Evolutionary conservation across 2,888 invertebrate genomes (phyloP).

Genomic region (Eupithecia insigniata): DNA sequence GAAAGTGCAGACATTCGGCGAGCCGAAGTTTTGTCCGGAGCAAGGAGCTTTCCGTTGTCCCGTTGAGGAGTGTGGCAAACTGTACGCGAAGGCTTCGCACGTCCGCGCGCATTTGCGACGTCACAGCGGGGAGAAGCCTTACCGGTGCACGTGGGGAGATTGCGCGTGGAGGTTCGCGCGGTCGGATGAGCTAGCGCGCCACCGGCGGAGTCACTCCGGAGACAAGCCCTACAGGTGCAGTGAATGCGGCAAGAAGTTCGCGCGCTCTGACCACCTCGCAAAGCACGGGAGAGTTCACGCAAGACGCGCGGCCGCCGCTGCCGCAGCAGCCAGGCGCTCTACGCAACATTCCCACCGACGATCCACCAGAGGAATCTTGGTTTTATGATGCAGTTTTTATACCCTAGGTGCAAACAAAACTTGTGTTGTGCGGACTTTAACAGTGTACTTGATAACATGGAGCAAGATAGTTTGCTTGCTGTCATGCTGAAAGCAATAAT

Average conservation of each 20-base stretch:
- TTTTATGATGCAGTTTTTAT: constrained; percentile 54
- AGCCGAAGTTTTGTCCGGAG: constrained; percentile 74
- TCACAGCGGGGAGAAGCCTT: constrained; percentile 92
- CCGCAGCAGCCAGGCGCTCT: constrained; percentile 54
- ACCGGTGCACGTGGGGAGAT: constrained; percentile 89
- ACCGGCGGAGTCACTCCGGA: constrained; percentile 97
- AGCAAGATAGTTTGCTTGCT: not conserved
- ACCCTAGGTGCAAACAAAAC: constrained; percentile 10
- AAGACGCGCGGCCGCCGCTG: constrained; percentile 79
- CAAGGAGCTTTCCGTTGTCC: constrained; percentile 87
- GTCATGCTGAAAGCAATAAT: not conserved
- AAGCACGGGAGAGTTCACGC: constrained; percentile 95
- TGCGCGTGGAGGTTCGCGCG: constrained; percentile 97
- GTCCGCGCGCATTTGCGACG: constrained; percentile 94
- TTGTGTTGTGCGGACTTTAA: constrained; percentile 29
- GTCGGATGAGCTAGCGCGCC: constrained; percentile 96
- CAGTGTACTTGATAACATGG: constrained; percentile 10
- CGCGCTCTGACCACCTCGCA: constrained; percentile 96
- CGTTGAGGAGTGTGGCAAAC: constrained; percentile 89
- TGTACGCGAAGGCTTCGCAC: constrained; percentile 95
- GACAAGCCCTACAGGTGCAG: constrained; percentile 96
- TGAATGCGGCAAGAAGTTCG: constrained; percentile 94
- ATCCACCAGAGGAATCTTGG: constrained; percentile 57
- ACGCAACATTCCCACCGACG: constrained; percentile 47
- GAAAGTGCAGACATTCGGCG: constrained; percentile 69